Evolutionary conservation across 2,113 vertebrate species (phyloP).

Genomic region (Mus pahari): DNA sequence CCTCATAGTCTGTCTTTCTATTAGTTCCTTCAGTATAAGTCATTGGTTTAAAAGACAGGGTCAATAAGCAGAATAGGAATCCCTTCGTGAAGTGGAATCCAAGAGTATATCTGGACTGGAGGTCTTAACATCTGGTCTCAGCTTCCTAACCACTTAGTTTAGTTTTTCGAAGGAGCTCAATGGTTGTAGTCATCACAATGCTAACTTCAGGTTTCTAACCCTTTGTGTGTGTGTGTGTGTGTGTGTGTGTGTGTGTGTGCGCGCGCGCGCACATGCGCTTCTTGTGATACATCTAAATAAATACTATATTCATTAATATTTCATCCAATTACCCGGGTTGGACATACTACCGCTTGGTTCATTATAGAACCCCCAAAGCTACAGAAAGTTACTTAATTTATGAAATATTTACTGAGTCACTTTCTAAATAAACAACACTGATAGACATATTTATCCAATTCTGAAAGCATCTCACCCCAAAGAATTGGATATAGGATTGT

Average conservation of each 20-base stretch:
- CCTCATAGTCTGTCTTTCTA: neutral
- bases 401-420: conserved; percentile 16
- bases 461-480: neutral
- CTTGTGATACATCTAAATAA: neutral
- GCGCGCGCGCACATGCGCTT: neutral
- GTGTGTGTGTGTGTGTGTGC: neutral
- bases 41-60: neutral
- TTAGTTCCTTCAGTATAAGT: neutral
- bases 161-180: neutral
- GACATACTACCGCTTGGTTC: neutral
- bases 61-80: neutral
- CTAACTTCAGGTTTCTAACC: neutral
- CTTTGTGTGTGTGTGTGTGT: no score
- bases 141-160: neutral
- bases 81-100: neutral
- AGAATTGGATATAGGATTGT: conserved; percentile 27
- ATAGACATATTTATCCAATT: neutral
- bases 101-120: neutral
- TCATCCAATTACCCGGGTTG: neutral
- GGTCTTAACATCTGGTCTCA: neutral
- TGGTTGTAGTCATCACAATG: neutral
- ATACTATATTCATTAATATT: neutral
- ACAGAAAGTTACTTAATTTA: conserved; percentile 18
- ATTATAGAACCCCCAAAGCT: neutral
- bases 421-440: conserved; percentile 6